Evolutionary conservation across 2,888 invertebrate genomes (phyloP).

Genomic region (Aleiodes leptofemur): DNA sequence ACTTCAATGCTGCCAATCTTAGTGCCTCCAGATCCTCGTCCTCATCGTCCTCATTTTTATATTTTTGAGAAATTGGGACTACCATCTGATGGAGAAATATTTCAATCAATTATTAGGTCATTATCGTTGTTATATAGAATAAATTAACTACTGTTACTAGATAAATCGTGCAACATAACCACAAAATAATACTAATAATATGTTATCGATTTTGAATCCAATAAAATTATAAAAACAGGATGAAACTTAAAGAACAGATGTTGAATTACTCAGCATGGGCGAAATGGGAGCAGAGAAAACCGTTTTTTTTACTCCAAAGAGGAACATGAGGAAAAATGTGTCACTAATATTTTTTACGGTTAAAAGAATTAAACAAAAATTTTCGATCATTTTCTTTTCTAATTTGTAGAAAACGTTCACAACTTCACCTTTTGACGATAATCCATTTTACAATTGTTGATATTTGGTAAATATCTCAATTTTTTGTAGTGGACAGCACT

Average conservation of each 20-base stretch:
- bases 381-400: neutral
- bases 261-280: neutral
- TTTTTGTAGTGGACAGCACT: slow-evolving; percentile 59
- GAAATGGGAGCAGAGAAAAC: slow-evolving; percentile 11
- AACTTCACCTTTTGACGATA: slow-evolving; percentile 58
- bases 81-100: slow-evolving; percentile 56
- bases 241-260: neutral
- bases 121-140: neutral
- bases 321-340: slow-evolving; percentile 15
- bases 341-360: neutral
- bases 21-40: slow-evolving; percentile 77
- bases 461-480: slow-evolving; percentile 60
- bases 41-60: slow-evolving; percentile 74
- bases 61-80: slow-evolving; percentile 56
- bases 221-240: neutral
- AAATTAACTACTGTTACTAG: neutral
- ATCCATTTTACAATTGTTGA: slow-evolving; percentile 65
- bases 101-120: neutral
- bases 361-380: neutral
- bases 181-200: slow-evolving; percentile 5
- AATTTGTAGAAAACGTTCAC: neutral
- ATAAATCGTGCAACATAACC: slow-evolving; percentile 14
- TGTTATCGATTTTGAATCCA: neutral
- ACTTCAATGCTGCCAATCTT: slow-evolving; percentile 76
- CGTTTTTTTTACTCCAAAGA: neutral